These are phyloP conservation scores for Pogonophryne albipinna DNA, from an alignment of 2,797 vertebrate species.

Conservation along the genomic window DNA sequence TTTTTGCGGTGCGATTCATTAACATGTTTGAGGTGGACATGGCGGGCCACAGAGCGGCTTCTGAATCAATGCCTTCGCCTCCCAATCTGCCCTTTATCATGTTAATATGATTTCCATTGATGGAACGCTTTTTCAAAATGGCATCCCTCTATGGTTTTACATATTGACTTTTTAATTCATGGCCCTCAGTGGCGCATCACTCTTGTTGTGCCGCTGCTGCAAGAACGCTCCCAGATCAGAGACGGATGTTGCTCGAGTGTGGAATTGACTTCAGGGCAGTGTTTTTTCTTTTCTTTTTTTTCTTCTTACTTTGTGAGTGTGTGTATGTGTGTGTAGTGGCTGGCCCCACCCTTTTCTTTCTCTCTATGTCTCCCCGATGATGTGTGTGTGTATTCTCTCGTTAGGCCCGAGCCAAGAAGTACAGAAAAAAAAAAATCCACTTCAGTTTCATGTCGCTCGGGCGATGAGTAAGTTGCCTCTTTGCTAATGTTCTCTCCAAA, in stretches of 20 bases:
- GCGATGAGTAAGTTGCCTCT: slow-evolving; percentile 58
- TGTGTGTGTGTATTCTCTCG: slow-evolving; percentile 28
- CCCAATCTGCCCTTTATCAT: slow-evolving; percentile 86
- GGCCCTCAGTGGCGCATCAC: slow-evolving; percentile 77
- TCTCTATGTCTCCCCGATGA: not conserved
- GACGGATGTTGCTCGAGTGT: slow-evolving; percentile 76
- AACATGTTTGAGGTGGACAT: slow-evolving; percentile 76
- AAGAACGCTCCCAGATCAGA: slow-evolving; percentile 68
- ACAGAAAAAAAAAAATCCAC: slow-evolving; percentile 13
- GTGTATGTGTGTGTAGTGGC: slow-evolving; percentile 22
- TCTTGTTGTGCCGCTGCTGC: slow-evolving; percentile 75
- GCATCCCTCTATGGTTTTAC: slow-evolving; percentile 81
- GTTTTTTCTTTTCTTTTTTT: slow-evolving; percentile 51
- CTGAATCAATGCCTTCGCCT: slow-evolving; percentile 82
- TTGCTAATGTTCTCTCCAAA: slow-evolving; percentile 71
- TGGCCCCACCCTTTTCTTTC: slow-evolving; percentile 50
- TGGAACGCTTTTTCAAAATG: slow-evolving; percentile 85
- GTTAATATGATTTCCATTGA: slow-evolving; percentile 88
- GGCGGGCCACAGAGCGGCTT: slow-evolving; percentile 56
- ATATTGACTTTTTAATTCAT: slow-evolving; percentile 83
- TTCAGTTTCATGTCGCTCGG: slow-evolving; percentile 47
- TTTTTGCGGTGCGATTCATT: slow-evolving; percentile 73
- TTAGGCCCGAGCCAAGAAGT: slow-evolving; percentile 32
- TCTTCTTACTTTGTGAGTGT: slow-evolving; percentile 28
- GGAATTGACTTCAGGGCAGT: slow-evolving; percentile 76